Evolutionary conservation across 2,888 invertebrate genomes (phyloP), one percentile per base, ranked within the genome.

Genomic region (Neocrepidodera transversa): DNA sequence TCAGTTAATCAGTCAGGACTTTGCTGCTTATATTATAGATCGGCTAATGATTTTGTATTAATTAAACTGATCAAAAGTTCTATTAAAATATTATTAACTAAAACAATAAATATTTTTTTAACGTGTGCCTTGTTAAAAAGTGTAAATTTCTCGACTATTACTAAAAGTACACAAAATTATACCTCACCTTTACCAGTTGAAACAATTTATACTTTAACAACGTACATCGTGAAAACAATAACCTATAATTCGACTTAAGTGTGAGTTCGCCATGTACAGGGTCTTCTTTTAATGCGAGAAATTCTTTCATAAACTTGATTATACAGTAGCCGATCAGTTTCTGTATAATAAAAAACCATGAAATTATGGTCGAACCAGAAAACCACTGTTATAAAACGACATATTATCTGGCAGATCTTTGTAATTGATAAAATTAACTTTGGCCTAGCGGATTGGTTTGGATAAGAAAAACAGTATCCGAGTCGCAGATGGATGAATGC

Each of bases 401-500:
- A 45, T n/a, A n/a, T n/a, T 54, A 62, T 54, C 62, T 42, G 49
- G 14, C 23, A 54, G 51, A 62, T 55, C 43, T 58, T 60, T 49
- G 48, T 48, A 53, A 57, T 57, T 62, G 58, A 62, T 62, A 51
- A 51, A 58, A 58, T 50, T 42, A 54, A 47, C 54, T 58, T 28
- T 36, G 49, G 36, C 28, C 38, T 58, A 60, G 56, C 56, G 56
- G 60, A 60, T 60, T 60, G 40, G 35, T 40, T 48, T 49, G 38
- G 57, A 36, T 7, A 49, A 49, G 48, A 13, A 43, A 48, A 56
- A 51, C 55, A 28, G 47, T 36, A 2, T 38, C 45, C 43, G 40
- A 58, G 50, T 54, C 58, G 58, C 48, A 62, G 62, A 62, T 62
- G 47, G 58, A 55, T 62, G 43, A 58, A 58, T 54, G 32, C 2